These are phyloP conservation scores for Amia ocellicauda DNA, from an alignment of 2,113 vertebrate genomes.

Conservation along the genomic window DNA sequence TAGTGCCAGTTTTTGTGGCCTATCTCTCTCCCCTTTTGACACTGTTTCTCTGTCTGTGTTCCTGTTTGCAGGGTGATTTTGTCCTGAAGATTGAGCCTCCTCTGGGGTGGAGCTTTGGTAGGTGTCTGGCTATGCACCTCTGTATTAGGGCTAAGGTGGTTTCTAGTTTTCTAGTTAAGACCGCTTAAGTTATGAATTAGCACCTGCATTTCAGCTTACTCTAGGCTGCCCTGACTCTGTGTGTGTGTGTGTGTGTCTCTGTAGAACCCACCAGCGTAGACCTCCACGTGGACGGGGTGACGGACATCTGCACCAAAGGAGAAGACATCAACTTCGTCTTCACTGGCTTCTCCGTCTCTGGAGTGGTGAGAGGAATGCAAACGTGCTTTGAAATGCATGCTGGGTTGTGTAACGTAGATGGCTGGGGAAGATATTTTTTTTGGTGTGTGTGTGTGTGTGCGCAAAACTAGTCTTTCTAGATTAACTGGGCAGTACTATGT, in stretches of 20 bases:
- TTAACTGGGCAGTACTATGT: too few relatives aligned
- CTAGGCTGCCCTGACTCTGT: neutral
- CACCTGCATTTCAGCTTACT: too few relatives aligned
- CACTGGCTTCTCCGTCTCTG: constrained; percentile 90
- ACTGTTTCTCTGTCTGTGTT: neutral
- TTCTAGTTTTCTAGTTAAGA: neutral
- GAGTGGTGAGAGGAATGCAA: constrained; percentile 67
- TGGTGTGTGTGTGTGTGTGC: neutral
- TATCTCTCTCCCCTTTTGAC: neutral
- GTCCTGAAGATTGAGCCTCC: constrained; percentile 97
- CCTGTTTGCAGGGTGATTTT: constrained; percentile 87
- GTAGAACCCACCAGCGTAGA: constrained; percentile 89
- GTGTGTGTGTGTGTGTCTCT: neutral
- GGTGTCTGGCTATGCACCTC: constrained; percentile 45
- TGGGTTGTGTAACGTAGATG: too few relatives aligned
- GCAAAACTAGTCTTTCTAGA: too few relatives aligned
- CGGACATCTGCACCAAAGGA: constrained; percentile 92
- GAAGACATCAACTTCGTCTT: constrained; percentile 97
- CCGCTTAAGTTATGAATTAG: too few relatives aligned
- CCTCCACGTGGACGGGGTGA: constrained; percentile 90
- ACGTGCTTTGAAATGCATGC: neutral
- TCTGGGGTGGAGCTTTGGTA: constrained; percentile 96
- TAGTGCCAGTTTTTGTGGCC: neutral
- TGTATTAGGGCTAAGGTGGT: neutral
- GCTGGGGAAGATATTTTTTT: too few relatives aligned